A percentile compares a stretch with the other conserved stretches of the same genome.
Evolutionary conservation across 2,113 vertebrate genomes (phyloP).

Genomic region (Ptilorrhoa leucosticta): DNA sequence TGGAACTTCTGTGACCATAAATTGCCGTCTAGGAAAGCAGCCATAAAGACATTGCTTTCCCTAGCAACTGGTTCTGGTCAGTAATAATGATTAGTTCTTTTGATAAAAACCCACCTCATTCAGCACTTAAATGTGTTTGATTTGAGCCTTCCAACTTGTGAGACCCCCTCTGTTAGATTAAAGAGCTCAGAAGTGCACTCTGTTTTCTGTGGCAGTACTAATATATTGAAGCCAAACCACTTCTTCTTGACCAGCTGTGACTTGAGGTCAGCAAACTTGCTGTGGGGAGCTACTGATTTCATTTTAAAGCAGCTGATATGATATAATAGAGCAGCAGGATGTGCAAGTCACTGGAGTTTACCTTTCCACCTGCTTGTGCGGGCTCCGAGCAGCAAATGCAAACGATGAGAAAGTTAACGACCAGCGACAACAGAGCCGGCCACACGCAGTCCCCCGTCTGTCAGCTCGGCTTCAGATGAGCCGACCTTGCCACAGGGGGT

Average conservation of each 20-base stretch:
- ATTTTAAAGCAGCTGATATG: not conserved
- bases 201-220: not conserved
- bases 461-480: not conserved
- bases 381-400: not conserved
- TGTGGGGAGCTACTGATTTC: not conserved
- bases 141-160: not conserved
- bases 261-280: not conserved
- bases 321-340: not conserved
- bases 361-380: not conserved
- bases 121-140: not conserved
- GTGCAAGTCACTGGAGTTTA: not conserved
- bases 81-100: not conserved
- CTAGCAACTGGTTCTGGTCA: not conserved
- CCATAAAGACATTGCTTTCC: not conserved
- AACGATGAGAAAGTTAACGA: not conserved
- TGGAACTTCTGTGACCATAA: not conserved
- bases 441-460: not conserved
- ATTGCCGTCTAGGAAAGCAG: not conserved
- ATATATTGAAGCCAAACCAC: not conserved
- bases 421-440: not conserved
- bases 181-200: not conserved
- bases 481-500: fast-evolving
- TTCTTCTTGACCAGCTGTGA: not conserved
- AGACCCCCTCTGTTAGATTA: not conserved
- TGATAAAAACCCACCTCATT: not conserved